phyloP scores from a whole-genome alignment of 2,797 vertebrate species.

The Molossus molossus region DNA sequence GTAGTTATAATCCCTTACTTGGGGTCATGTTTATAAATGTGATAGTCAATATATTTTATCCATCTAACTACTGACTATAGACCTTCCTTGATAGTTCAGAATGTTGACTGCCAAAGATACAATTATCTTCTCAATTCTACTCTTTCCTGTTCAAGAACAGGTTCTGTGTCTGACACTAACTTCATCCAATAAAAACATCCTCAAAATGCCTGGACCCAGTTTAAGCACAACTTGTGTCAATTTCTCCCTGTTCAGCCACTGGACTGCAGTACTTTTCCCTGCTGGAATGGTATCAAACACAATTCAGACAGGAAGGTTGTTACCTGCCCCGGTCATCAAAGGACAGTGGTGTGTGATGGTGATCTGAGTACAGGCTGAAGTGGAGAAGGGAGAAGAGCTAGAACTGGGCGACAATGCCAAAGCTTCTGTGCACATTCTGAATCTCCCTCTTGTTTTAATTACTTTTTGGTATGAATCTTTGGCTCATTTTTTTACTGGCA shows the following conservation, averaged over 20 bases:
- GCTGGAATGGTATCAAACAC: slow-evolving; percentile 78
- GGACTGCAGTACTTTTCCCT: slow-evolving; percentile 81
- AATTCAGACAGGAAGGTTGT: slow-evolving; percentile 76
- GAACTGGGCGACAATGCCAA: neutral
- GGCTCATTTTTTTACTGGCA: slow-evolving; percentile 75
- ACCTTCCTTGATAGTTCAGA: slow-evolving; percentile 59
- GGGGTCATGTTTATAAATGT: neutral
- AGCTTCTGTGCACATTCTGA: slow-evolving; percentile 11
- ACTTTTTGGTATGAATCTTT: slow-evolving; percentile 56
- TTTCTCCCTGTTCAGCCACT: slow-evolving; percentile 37
- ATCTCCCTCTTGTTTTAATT: slow-evolving; percentile 65
- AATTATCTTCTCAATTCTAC: slow-evolving; percentile 33
- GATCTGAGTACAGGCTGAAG: slow-evolving; percentile 60
- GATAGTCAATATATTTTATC: neutral
- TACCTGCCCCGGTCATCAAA: slow-evolving; percentile 84
- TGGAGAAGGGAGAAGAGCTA: neutral
- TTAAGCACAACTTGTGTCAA: slow-evolving; percentile 74
- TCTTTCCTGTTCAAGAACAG: slow-evolving; percentile 51
- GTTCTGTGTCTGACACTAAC: slow-evolving; percentile 19
- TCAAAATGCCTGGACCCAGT: slow-evolving; percentile 65
- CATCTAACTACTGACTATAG: slow-evolving; percentile 1
- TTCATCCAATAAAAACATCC: slow-evolving; percentile 59
- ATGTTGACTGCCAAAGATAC: slow-evolving; percentile 5
- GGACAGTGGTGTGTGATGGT: slow-evolving; percentile 67
- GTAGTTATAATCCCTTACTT: neutral